phyloP scores from a whole-genome alignment of 2,113 vertebrate genomes.

The Lathamus discolor region DNA sequence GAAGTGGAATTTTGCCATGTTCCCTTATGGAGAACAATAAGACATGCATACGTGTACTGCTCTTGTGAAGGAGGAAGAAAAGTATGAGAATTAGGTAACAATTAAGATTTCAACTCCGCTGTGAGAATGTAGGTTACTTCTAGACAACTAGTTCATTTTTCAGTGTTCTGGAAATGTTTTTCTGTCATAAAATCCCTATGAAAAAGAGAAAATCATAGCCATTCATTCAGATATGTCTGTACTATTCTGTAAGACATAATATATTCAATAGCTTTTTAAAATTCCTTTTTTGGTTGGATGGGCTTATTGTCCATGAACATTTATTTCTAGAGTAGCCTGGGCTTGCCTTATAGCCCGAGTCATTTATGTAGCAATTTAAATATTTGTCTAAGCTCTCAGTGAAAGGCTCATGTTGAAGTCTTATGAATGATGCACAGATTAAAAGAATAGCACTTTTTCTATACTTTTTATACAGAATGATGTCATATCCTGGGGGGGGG shows the following conservation, averaged over 20 bases:
- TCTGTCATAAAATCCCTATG: background rate
- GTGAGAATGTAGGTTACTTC: background rate
- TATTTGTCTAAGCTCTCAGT: constrained; percentile 45
- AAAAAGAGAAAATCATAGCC: background rate
- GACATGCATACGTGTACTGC: background rate
- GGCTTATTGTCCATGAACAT: constrained; percentile 26
- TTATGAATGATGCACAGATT: background rate
- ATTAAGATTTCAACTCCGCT: background rate
- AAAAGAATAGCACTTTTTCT: background rate
- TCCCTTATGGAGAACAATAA: background rate
- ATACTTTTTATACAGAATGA: background rate
- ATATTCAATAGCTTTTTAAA: constrained; percentile 44
- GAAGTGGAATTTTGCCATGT: constrained; percentile 41
- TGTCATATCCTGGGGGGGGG: background rate
- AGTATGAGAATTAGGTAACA: background rate
- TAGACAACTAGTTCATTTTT: background rate
- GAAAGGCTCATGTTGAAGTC: constrained; percentile 3
- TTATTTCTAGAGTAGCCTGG: constrained; percentile 45
- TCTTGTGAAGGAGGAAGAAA: background rate
- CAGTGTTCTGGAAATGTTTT: background rate
- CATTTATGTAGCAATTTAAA: constrained; percentile 44
- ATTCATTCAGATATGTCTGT: background rate
- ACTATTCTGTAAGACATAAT: background rate
- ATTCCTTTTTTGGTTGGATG: constrained; percentile 41
- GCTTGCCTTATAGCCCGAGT: constrained; percentile 4